Conservation (phyloP, 2,797 vertebrate species). For the Chloroceryle amazona region DNA sequence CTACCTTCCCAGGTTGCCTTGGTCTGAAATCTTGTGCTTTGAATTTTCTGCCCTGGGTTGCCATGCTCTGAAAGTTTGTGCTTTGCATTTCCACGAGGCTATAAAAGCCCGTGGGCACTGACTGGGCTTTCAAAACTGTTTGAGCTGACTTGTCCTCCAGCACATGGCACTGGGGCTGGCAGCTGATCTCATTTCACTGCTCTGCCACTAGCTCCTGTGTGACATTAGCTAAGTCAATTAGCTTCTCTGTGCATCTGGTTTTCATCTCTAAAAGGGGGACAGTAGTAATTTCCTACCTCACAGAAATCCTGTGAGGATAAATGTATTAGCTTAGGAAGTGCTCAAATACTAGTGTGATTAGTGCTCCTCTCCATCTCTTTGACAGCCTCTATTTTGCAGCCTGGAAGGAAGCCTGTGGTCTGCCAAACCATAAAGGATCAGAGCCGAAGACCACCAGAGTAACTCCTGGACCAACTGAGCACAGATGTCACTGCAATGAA, state of each 20-base stretch:
- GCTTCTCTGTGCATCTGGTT: conserved; percentile 45
- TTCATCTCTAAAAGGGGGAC: conserved; percentile 42
- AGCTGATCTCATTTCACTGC: conserved; percentile 7
- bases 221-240: conserved; percentile 58
- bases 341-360: not conserved
- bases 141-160: not conserved
- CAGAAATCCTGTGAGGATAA: conserved; percentile 42
- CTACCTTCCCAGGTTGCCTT: not conserved
- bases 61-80: not conserved
- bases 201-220: not conserved
- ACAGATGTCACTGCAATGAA: not conserved
- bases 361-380: not conserved
- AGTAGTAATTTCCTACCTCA: conserved; percentile 42
- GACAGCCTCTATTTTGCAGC: not conserved
- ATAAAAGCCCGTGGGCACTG: not conserved
- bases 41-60: not conserved
- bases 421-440: not conserved
- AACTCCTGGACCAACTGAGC: not conserved
- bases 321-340: conserved; percentile 32
- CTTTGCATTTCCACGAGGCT: not conserved
- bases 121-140: not conserved
- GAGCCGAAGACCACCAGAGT: conserved; percentile 8
- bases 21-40: not conserved
- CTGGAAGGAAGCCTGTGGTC: not conserved
- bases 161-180: not conserved